These are phyloP conservation scores for Pangasianodon gigas DNA, from an alignment of 2,113 vertebrate genomes.

Conservation along the genomic window DNA sequence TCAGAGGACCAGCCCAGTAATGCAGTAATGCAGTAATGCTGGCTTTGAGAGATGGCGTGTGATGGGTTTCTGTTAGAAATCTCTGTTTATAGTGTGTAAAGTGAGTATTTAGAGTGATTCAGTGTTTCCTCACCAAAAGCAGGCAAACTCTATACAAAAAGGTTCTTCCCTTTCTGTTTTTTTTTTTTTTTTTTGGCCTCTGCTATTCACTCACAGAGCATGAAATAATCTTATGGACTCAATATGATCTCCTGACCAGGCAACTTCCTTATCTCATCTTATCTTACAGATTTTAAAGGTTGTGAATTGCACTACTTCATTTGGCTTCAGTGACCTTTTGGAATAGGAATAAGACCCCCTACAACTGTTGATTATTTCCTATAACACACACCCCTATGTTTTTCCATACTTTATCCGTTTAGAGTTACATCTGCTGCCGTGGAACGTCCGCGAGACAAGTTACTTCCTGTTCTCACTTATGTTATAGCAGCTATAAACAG, in stretches of 20 bases:
- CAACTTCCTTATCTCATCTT: conserved; percentile 4
- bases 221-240: neutral
- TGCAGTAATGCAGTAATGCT: neutral
- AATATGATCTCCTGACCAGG: neutral
- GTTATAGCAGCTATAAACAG: neutral
- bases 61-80: neutral
- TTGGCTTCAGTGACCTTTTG: neutral
- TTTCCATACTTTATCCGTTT: neutral
- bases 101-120: conserved; percentile 13
- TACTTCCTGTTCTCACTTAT: neutral
- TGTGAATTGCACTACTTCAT: neutral
- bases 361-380: too few relatives aligned
- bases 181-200: neutral
- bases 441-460: neutral
- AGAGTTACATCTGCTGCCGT: too few relatives aligned
- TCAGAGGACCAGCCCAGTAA: neutral
- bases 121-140: conserved; percentile 12
- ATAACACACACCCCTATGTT: neutral
- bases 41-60: neutral
- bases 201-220: neutral
- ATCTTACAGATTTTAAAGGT: neutral
- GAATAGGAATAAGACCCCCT: neutral
- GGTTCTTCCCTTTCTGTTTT: neutral
- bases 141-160: neutral
- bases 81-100: conserved; percentile 1